Evolutionary conservation across 2,888 invertebrate genomes (phyloP).

Genomic region (Leucania comma): DNA sequence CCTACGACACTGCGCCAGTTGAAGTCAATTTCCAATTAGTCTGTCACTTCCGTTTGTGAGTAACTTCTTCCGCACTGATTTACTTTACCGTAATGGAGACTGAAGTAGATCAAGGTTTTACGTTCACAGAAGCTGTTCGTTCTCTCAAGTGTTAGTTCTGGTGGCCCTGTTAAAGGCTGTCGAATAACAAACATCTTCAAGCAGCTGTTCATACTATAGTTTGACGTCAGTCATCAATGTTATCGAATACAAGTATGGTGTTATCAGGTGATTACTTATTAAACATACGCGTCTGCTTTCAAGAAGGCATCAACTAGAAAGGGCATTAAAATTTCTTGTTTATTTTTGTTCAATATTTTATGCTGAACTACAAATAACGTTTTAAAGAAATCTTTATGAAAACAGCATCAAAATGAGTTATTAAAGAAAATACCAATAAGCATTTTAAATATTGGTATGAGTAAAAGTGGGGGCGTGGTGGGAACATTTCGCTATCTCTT

Average conservation of each 20-base stretch:
- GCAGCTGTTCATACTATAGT: conserved; percentile 21
- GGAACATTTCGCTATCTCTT: too few relatives aligned
- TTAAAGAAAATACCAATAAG: too few relatives aligned
- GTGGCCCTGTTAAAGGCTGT: not conserved
- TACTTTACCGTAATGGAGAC: conserved; percentile 19
- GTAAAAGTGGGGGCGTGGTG: too few relatives aligned
- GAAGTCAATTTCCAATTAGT: conserved; percentile 35
- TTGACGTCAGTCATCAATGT: conserved; percentile 24
- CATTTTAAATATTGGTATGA: too few relatives aligned
- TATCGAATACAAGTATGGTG: conserved; percentile 15
- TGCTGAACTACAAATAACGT: too few relatives aligned
- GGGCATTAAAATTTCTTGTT: too few relatives aligned
- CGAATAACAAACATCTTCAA: conserved; percentile 8
- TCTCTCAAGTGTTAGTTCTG: conserved; percentile 2
- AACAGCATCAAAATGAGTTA: too few relatives aligned
- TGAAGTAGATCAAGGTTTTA: conserved; percentile 47
- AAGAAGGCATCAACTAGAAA: not conserved
- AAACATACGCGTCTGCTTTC: not conserved
- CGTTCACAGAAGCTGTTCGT: conserved; percentile 11
- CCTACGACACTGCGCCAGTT: not conserved
- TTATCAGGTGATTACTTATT: conserved; percentile 5
- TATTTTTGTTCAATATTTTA: too few relatives aligned
- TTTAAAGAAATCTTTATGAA: too few relatives aligned
- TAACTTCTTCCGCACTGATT: conserved; percentile 29
- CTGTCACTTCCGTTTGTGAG: conserved; percentile 19